A percentile compares a stretch with the other conserved stretches of the same genome.
These are phyloP conservation scores for Keiferia lycopersicella DNA, from an alignment of 2,888 invertebrate genomes.

Conservation along the genomic window DNA sequence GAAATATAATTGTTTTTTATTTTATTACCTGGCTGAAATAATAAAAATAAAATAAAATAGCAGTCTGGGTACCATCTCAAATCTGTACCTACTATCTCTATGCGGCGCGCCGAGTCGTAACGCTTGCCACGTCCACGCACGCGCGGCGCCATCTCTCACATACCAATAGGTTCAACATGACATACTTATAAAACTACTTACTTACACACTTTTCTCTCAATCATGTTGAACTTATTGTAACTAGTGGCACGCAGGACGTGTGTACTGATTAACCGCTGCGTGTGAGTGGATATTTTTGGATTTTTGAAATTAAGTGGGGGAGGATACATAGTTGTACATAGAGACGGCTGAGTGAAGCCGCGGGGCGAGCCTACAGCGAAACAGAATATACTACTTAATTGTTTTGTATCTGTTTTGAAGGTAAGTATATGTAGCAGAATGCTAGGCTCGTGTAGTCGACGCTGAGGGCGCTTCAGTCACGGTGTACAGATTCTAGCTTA, in stretches of 20 bases:
- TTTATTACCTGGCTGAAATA: too few relatives aligned
- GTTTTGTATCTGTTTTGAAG: too few relatives aligned
- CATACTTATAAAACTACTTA: not conserved
- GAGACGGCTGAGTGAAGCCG: not conserved
- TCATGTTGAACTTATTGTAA: not conserved
- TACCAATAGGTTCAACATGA: not conserved
- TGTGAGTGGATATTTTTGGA: not conserved
- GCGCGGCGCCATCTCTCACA: not conserved
- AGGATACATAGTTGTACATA: too few relatives aligned
- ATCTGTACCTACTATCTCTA: too few relatives aligned
- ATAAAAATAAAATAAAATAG: too few relatives aligned
- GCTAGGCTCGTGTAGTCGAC: slow-evolving; percentile 8
- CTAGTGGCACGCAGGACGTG: slow-evolving; percentile 2
- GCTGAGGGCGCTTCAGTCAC: slow-evolving; percentile 14
- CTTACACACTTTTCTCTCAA: not conserved
- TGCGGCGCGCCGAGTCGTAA: not conserved
- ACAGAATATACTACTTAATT: too few relatives aligned
- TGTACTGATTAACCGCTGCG: not conserved
- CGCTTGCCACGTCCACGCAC: not conserved
- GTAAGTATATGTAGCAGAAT: too few relatives aligned
- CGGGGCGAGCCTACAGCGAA: not conserved
- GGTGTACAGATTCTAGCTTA: slow-evolving; percentile 30
- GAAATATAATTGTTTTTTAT: too few relatives aligned
- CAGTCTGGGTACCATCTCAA: too few relatives aligned
- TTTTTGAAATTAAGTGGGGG: not conserved